Base-by-base conservation (phyloP, 2,888 invertebrate species). In the Troilus luridus region DNA sequence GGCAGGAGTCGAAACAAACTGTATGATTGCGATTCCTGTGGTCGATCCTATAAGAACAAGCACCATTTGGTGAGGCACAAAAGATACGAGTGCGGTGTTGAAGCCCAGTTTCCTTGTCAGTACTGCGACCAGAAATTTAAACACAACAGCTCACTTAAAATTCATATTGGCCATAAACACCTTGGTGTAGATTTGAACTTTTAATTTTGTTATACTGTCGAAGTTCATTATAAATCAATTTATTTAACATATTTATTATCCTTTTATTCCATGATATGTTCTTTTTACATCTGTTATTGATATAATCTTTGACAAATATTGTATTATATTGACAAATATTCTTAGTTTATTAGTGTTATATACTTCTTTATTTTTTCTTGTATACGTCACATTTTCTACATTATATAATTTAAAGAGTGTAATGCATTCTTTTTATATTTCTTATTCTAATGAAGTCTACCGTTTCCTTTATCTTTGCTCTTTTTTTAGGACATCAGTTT, bases 81-180 rank as follows among this genome's bases (percentile, higher is more conserved):
- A 60, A 58, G 90, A 54, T 90, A 90, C n/a, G 90, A 90, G 81
- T 90, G 90, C 27, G 90, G 90, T 59, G 90, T 90, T 21, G 90
- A 90, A 62, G 90, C 90, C 0, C 85, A 90, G 54, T 88, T 90
- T 41, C 88, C 90, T 9, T 90, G 90, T 24, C 59, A 90, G 56
- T 90, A 62, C n/a, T 90, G 90, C 56, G 11, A 54, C 41, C 56
- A 62, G 10, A 90, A 64, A 62, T 90, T 85, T 17, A 85, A 88
- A 62, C 88, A 90, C 24, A 90, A 60, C 59, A 90, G 62, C 59
- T 85, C 90, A n/a, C 90, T 90, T 41, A 85, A 59, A 62, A 54
- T 90, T 59, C 90, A 90, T 59, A 62, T 90, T 14, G 90, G 85
- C 1, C 90, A 90, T 24, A 90, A 90, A 62, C 90, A 90, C 62